Base-by-base conservation (phyloP, 2,797 vertebrate genomes). In the Myiotriccus ornatus region DNA sequence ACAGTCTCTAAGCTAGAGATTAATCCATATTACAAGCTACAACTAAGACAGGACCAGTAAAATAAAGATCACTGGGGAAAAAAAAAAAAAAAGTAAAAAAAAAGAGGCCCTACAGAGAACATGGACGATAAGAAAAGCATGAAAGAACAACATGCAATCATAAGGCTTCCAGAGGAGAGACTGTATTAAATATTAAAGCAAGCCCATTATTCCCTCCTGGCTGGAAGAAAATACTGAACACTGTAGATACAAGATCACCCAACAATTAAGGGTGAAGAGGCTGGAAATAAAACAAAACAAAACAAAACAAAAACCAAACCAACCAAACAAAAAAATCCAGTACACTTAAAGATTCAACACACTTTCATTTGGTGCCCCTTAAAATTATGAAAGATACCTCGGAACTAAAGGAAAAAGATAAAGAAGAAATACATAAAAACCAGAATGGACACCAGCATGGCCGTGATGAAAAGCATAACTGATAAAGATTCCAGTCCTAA, bases 181-280 rank as follows among this genome's bases (percentile, higher is more conserved):
- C 28, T 46, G 7, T 74, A 76, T 93, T 82, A 83, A 93, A 87
- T 89, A 94, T 83, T 93, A 70, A 94, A 91, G 56, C 15, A 77
- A 87, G n/a, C 8, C 55, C 60, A 50, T 92, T 87, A 87, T 85
- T 89, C 75, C 30, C 25, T 63, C 69, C 84, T 80, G 41, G 21
- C 21, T 89, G 41, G 34, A 53, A 87, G 53, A 14, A 91, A 89
- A 91, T 28, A 63, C 32, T 20, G 52, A 83, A 70, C n/a, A 57
- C 6, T 76, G 34, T 21, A 87, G 64, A 43, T 46, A 80, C 17
- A 67, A 92, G 35, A 95, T 67, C 82, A 80, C 34, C 68, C 75
- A 83, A 15, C 52, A 89, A 41, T 65, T 91, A 56, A 52, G 30
- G 60, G 56, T 71, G 56, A 91, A 77, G 30, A 87, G 39, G 37